phyloP scores from a whole-genome alignment of 2,113 vertebrate species.

The Halcyon malimbica region DNA sequence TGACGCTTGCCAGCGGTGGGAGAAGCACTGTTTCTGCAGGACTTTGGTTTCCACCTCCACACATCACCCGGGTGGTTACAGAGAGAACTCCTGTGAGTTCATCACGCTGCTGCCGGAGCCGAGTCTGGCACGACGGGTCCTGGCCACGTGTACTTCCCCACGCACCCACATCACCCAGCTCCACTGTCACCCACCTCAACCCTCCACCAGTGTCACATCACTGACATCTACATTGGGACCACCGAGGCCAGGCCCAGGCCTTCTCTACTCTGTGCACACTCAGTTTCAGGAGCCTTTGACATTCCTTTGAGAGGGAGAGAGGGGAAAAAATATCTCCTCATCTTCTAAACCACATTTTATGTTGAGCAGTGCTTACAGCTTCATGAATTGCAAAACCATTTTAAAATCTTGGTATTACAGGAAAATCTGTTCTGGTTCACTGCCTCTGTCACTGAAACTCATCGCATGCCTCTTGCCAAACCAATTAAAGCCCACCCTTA shows the following conservation, averaged over 20 bases:
- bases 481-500: neutral
- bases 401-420: slow-evolving; percentile 25
- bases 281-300: neutral
- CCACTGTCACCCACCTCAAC: neutral
- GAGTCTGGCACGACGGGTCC: rapidly evolving
- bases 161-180: rapidly evolving
- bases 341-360: neutral
- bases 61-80: neutral
- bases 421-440: slow-evolving; percentile 5
- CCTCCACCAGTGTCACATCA: neutral
- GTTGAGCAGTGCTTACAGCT: slow-evolving; percentile 3
- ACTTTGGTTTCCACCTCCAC: neutral
- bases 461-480: neutral
- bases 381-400: slow-evolving; percentile 40
- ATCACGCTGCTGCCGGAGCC: neutral
- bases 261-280: neutral
- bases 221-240: neutral
- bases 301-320: neutral
- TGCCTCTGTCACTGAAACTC: slow-evolving; percentile 31
- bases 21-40: neutral
- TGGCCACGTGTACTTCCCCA: rapidly evolving
- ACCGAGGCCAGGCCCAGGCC: neutral
- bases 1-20: too few species aligned
- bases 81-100: rapidly evolving
- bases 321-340: neutral